Base-by-base conservation (phyloP, 1,140 invertebrate genomes). In the Planococcus citri region DNA sequence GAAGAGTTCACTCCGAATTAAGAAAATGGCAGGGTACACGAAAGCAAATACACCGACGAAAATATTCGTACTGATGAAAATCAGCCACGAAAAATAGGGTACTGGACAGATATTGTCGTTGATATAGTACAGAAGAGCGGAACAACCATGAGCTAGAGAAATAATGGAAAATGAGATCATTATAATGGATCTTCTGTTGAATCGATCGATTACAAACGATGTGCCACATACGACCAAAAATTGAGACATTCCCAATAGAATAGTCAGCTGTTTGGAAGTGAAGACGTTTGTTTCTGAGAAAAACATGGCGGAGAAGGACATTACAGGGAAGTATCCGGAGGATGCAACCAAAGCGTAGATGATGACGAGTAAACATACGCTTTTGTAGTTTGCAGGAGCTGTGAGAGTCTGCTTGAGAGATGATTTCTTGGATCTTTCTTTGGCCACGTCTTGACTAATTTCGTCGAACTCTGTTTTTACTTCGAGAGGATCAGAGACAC, bases 1-100 rank as follows among this genome's bases (percentile, higher is more conserved):
- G 73, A 86, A 86, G 8, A 86, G 71, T 76, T 86, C 85, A 0
- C 83, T 83, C 68, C 85, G 79, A 73, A 85, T 81, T 20, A 51
- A 17, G 69, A 84, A 85, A 0, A 85, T 78, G 17, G 86, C 72
- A 27, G 84, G 84, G 22, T 86, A 74, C 0, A 12, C 22, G 9
- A 84, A 73, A 0, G 83, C 80, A 67, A 84, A 83, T 14, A 84
- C 75, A 0, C 84, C 74, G 22, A 84, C 83, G 72, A 85, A 86
- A 6, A 80, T 76, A n/a, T 85, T 76, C 0, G 86, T 78, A 1
- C 83, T 83, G 4, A 78, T 70, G 4, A 85, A 77, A n/a, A 84
- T 80, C 27, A 85, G 64, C 73, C 80, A 79, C 0, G 81, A 81
- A 33, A 82, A 74, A 0, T 76, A 74, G 1, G 69, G 21, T 24